phyloP scores from a whole-genome alignment of 2,797 vertebrate species.

The Ctenosaura bakeri region DNA sequence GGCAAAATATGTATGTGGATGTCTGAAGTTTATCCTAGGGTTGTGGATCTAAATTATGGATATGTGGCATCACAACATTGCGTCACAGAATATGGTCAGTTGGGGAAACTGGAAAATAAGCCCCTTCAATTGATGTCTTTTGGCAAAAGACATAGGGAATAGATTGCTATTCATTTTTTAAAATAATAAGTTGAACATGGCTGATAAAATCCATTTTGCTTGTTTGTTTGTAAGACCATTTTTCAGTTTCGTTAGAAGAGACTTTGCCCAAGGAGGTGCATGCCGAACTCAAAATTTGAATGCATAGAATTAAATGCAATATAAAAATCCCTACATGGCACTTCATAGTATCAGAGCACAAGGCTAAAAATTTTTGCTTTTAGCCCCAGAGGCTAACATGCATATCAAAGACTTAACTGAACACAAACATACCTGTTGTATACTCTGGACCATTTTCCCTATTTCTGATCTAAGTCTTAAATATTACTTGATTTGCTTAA shows the following conservation, averaged over 20 bases:
- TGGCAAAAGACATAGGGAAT: not conserved
- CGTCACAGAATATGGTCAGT: not conserved
- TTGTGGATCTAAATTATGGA: not conserved
- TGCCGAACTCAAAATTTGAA: not conserved
- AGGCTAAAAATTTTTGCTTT: not conserved
- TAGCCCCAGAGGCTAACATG: not conserved
- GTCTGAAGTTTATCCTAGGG: not conserved
- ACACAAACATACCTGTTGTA: not conserved
- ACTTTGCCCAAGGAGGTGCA: not conserved
- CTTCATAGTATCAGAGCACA: not conserved
- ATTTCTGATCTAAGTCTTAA: not conserved
- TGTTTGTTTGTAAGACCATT: not conserved
- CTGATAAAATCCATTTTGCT: constrained; percentile 3
- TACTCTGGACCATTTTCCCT: not conserved
- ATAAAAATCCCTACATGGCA: not conserved
- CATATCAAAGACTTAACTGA: not conserved
- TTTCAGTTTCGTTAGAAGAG: not conserved
- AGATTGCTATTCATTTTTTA: not conserved
- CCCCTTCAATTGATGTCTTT: not conserved
- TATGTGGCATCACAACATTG: not conserved
- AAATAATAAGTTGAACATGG: not conserved
- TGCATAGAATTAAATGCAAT: not conserved
- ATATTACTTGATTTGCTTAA: not conserved
- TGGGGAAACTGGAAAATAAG: not conserved
- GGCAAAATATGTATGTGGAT: not conserved